A percentile compares a stretch with the other conserved stretches of the same genome.
Evolutionary conservation across 2,888 invertebrate species (phyloP).

Genomic region (Willowsia nigromaculata): DNA sequence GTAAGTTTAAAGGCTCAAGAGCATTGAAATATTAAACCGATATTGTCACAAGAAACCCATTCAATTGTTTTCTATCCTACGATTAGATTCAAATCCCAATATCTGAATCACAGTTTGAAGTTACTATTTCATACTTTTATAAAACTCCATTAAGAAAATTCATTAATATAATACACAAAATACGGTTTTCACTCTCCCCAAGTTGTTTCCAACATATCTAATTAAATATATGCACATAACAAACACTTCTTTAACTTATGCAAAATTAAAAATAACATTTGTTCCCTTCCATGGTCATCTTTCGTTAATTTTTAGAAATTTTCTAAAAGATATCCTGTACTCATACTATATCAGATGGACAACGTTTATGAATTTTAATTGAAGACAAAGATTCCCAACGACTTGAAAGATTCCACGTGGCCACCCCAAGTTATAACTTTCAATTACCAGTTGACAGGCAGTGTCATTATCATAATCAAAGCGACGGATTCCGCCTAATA

Average conservation of each 20-base stretch:
- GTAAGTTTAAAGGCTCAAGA: background rate
- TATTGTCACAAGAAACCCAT: background rate
- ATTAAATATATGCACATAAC: too few relatives aligned
- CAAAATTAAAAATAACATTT: too few relatives aligned
- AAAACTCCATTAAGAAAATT: too few relatives aligned
- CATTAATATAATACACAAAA: too few relatives aligned
- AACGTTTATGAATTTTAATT: conserved; percentile 22
- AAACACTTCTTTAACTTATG: too few relatives aligned
- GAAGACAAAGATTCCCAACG: background rate
- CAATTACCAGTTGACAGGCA: conserved; percentile 47
- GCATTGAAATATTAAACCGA: background rate
- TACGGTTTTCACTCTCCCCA: too few relatives aligned
- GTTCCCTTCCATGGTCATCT: background rate
- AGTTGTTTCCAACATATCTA: too few relatives aligned
- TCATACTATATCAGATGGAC: background rate
- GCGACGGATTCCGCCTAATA: background rate
- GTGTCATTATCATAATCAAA: conserved; percentile 38
- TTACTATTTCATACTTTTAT: too few relatives aligned
- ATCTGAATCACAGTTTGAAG: too few relatives aligned
- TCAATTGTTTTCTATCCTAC: background rate
- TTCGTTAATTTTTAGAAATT: too few relatives aligned
- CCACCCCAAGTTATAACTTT: conserved; percentile 13
- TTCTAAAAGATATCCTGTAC: background rate
- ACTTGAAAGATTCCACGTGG: conserved; percentile 2
- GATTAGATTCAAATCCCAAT: too few relatives aligned